Percentiles rank a stretch among this genome's conserved stretches.
Conservation (phyloP, 92 coral and sea anemone species). For the Parazoanthus darwini region DNA sequence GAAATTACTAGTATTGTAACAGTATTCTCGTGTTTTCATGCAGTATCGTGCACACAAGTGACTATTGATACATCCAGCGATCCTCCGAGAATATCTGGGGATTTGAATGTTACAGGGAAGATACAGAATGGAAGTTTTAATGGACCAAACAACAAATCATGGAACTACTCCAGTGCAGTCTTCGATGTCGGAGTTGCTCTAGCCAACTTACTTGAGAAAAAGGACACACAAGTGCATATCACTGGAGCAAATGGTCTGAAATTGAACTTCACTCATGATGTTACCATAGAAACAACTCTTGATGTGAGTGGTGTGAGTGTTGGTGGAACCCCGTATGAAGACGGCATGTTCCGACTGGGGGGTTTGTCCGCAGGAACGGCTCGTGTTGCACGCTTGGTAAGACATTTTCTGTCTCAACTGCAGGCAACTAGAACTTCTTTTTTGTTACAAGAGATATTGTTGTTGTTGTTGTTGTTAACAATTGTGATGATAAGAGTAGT, state of each 20-base stretch:
- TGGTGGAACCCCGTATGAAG: not conserved
- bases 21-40: not conserved
- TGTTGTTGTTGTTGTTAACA: too few species aligned
- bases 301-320: slow-evolving; percentile 66
- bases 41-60: not conserved
- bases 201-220: not conserved
- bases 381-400: slow-evolving; percentile 81
- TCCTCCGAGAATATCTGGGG: not conserved
- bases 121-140: slow-evolving; percentile 33
- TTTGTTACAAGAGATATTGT: too few species aligned
- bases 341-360: slow-evolving; percentile 68
- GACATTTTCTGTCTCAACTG: slow-evolving; percentile 2
- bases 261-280: slow-evolving; percentile 46
- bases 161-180: slow-evolving; percentile 72
- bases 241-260: slow-evolving; percentile 64
- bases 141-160: slow-evolving; percentile 70
- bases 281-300: slow-evolving; percentile 52
- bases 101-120: not conserved
- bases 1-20: too few species aligned
- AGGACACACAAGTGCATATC: slow-evolving; percentile 27
- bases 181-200: slow-evolving; percentile 24
- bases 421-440: too few species aligned
- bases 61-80: not conserved
- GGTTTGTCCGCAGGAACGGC: slow-evolving; percentile 72
- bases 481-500: too few species aligned